These are phyloP conservation scores for Tridacna crocea DNA, from an alignment of 2,888 invertebrate species.

Conservation along the genomic window DNA sequence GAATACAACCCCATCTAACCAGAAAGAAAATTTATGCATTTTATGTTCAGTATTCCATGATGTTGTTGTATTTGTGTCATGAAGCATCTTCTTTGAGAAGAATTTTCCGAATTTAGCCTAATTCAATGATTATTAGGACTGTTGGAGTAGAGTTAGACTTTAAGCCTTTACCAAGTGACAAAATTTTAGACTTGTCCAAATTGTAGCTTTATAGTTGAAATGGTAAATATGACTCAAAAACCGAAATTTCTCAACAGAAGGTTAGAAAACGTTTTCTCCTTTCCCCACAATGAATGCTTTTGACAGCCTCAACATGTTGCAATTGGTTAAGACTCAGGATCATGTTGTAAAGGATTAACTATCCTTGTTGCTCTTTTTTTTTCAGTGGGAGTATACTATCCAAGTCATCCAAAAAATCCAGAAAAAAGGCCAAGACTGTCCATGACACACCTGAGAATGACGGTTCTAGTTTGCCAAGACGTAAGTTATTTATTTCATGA, in stretches of 20 bases:
- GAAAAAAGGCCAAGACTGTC: not conserved
- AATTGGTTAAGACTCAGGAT: not conserved
- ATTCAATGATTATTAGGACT: too few species aligned
- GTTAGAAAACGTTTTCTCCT: too few species aligned
- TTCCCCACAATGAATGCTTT: too few species aligned
- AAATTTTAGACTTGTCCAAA: not conserved
- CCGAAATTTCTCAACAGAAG: too few species aligned
- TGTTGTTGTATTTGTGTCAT: too few species aligned
- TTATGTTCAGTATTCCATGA: too few species aligned
- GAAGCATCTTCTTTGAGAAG: too few species aligned
- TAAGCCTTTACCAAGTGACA: not conserved
- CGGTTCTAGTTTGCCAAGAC: not conserved
- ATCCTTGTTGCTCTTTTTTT: not conserved
- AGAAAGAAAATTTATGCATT: too few species aligned
- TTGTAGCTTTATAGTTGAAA: not conserved
- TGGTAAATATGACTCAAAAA: not conserved
- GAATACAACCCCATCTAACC: too few species aligned
- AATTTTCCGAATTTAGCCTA: too few species aligned
- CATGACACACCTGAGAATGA: not conserved
- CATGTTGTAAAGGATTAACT: too few species aligned
- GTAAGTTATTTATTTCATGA: not conserved
- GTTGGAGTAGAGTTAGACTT: not conserved
- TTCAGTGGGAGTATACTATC: conserved; percentile 10
- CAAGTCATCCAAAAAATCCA: conserved; percentile 15
- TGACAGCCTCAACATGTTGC: too few species aligned